Percentiles rank a stretch among this genome's conserved stretches.
Conservation (phyloP, 2,888 invertebrate species). For the Urechis unicinctus region DNA sequence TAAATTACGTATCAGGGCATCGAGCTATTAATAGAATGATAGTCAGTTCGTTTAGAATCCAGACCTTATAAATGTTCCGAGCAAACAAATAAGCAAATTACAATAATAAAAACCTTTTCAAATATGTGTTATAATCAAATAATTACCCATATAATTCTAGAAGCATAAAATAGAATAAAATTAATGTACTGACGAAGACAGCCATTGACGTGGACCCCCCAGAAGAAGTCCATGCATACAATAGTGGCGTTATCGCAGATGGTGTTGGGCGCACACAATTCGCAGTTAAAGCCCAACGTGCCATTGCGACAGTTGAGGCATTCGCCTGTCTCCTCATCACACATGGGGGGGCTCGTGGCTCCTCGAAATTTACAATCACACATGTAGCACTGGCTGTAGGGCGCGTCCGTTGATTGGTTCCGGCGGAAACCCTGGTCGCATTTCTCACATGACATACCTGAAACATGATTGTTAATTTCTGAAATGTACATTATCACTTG, state of each 20-base stretch:
- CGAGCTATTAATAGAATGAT: no score
- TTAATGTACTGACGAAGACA: slow-evolving; percentile 22
- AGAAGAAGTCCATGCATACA: slow-evolving; percentile 23
- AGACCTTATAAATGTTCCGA: no score
- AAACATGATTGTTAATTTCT: neutral
- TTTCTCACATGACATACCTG: slow-evolving; percentile 29
- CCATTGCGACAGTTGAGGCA: slow-evolving; percentile 32
- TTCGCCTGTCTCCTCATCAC: slow-evolving; percentile 19
- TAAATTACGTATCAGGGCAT: no score
- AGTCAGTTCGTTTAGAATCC: no score
- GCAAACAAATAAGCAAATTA: no score
- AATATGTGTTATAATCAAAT: no score
- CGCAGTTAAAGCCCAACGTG: slow-evolving; percentile 24
- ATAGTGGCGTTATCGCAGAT: no score
- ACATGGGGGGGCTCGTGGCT: slow-evolving; percentile 19
- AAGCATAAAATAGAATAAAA: no score
- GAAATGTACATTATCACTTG: neutral
- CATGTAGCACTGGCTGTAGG: slow-evolving; percentile 20
- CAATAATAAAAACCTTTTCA: no score
- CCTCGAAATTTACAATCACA: slow-evolving; percentile 24
- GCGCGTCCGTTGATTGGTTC: neutral
- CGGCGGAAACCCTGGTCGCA: slow-evolving; percentile 23
- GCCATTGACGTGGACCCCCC: slow-evolving; percentile 24
- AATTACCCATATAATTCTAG: no score
- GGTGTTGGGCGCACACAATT: slow-evolving; percentile 22